Evolutionary conservation across 2,113 vertebrate genomes (phyloP).

Genomic region (Onychorhynchus coronatus): DNA sequence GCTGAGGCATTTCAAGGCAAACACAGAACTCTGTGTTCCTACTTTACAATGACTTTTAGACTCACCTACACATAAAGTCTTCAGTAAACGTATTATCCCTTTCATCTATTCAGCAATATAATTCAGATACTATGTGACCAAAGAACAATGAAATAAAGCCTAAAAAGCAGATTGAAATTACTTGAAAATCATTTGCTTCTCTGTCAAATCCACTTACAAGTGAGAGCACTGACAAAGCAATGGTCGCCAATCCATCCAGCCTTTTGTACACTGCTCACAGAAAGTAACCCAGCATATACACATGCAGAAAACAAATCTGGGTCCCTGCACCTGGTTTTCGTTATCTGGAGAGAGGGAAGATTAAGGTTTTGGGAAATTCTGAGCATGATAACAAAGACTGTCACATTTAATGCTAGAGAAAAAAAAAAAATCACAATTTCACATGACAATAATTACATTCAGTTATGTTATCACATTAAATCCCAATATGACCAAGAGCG

Average conservation of each 20-base stretch:
- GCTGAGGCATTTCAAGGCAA: not conserved
- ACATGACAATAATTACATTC: not conserved
- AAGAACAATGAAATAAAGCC: not conserved
- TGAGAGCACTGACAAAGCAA: not conserved
- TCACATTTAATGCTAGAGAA: not conserved
- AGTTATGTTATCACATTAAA: not conserved
- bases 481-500: not conserved
- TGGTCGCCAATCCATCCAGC: not conserved
- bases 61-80: not conserved
- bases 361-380: not conserved
- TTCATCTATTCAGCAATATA: not conserved
- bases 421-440: not conserved
- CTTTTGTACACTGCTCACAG: not conserved
- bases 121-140: not conserved
- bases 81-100: not conserved
- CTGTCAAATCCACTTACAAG: not conserved
- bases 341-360: accelerated
- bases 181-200: not conserved
- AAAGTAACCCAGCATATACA: not conserved
- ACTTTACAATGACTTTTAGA: not conserved
- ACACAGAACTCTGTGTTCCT: not conserved
- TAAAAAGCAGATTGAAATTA: not conserved
- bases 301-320: not conserved
- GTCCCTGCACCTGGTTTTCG: not conserved
- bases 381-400: not conserved